These are phyloP conservation scores for Bimastos eiseni DNA, from an alignment of 2,888 invertebrate species.

Conservation along the genomic window DNA sequence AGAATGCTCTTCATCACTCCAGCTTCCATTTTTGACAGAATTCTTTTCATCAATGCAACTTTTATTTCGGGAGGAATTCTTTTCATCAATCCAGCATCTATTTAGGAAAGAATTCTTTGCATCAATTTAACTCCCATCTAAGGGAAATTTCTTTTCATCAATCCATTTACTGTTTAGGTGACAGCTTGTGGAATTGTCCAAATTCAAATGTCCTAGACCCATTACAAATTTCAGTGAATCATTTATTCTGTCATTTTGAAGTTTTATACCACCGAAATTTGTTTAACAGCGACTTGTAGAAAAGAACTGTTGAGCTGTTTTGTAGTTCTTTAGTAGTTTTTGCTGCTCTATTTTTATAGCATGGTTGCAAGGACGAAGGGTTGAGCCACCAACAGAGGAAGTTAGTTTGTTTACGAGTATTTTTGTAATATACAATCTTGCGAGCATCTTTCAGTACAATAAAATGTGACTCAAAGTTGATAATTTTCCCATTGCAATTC, in stretches of 20 bases:
- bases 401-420: conserved; percentile 7
- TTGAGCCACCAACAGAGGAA: conserved; percentile 7
- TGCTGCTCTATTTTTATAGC: not conserved
- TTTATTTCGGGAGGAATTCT: too few relatives aligned
- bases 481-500: not conserved
- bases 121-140: too few relatives aligned
- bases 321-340: not conserved
- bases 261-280: not conserved
- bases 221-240: not conserved
- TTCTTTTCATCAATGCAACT: too few relatives aligned
- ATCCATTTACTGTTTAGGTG: too few relatives aligned
- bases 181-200: too few relatives aligned
- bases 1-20: too few relatives aligned
- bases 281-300: not conserved
- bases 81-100: too few relatives aligned
- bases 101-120: too few relatives aligned
- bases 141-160: too few relatives aligned
- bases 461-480: not conserved
- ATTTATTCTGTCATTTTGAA: not conserved
- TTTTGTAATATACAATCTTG: not conserved
- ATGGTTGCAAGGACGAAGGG: not conserved
- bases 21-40: too few relatives aligned
- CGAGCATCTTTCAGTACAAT: not conserved
- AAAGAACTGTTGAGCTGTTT: not conserved
- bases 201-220: too few relatives aligned